Conservation (phyloP, 1,140 invertebrate species). For the Drosophila nigromelanica region DNA sequence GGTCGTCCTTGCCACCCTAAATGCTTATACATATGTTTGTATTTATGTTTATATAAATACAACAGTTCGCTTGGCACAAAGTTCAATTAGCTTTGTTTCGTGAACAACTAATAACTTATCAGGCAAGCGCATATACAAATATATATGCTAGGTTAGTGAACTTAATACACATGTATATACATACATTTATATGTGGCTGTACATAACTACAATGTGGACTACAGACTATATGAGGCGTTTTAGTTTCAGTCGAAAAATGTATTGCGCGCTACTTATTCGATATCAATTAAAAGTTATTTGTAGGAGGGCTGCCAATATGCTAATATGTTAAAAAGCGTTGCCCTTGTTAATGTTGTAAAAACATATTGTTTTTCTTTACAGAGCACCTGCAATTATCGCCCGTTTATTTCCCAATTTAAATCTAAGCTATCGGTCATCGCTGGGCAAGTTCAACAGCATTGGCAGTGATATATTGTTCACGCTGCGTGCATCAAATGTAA, state of each 20-base stretch:
- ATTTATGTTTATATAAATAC: slow-evolving; percentile 9
- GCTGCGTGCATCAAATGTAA: slow-evolving; percentile 71
- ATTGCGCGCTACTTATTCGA: slow-evolving; percentile 54
- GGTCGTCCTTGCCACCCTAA: too few species aligned
- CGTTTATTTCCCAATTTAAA: slow-evolving; percentile 79
- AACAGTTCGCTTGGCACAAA: slow-evolving; percentile 40
- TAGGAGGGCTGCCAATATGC: too few species aligned
- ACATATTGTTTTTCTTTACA: slow-evolving; percentile 48
- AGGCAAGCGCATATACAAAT: slow-evolving; percentile 37
- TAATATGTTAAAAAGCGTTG: not conserved
- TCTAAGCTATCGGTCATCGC: slow-evolving; percentile 73
- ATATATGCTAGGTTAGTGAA: slow-evolving; percentile 44
- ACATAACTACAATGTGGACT: slow-evolving; percentile 56
- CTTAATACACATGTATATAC: slow-evolving; percentile 28
- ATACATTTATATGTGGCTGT: not conserved
- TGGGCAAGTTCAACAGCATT: slow-evolving; percentile 75
- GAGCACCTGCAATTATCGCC: slow-evolving; percentile 74
- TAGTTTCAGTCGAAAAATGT: slow-evolving; percentile 29
- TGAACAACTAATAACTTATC: slow-evolving; percentile 63
- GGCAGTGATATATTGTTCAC: slow-evolving; percentile 73
- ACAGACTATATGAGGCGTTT: slow-evolving; percentile 42
- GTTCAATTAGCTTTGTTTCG: slow-evolving; percentile 58
- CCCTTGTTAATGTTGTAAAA: not conserved
- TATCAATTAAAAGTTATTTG: slow-evolving; percentile 1
- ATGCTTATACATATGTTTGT: not conserved